A percentile compares a stretch with the other conserved stretches of the same genome.
Conservation (phyloP, 2,888 invertebrate species). For the Heliconius sara region DNA sequence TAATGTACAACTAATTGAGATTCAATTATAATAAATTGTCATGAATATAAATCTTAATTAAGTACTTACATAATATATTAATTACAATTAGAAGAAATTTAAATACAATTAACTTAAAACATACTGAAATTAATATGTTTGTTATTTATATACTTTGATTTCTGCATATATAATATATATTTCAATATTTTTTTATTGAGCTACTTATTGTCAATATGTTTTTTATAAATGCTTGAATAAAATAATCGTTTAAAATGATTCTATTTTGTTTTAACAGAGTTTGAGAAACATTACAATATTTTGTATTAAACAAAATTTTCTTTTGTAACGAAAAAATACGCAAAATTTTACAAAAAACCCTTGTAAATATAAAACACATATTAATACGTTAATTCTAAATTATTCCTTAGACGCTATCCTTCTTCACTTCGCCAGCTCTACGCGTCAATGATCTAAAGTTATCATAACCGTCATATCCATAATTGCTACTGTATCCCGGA, state of each 20-base stretch:
- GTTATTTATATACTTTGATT: too few relatives aligned
- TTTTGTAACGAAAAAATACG: too few relatives aligned
- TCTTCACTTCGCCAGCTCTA: constrained; percentile 62
- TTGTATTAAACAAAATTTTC: too few relatives aligned
- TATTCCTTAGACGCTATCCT: constrained; percentile 5
- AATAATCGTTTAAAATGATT: too few relatives aligned
- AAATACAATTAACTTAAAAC: background rate
- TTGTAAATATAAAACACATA: background rate
- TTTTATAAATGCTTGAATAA: background rate
- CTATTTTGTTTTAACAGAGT: too few relatives aligned
- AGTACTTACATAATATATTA: background rate
- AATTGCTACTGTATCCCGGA: constrained; percentile 60
- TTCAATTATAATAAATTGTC: background rate
- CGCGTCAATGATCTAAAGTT: constrained; percentile 65
- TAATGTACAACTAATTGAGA: constrained; percentile 1
- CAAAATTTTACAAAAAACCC: background rate
- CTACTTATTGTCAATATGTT: background rate
- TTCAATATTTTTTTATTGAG: background rate
- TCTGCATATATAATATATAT: too few relatives aligned
- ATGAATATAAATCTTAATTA: background rate
- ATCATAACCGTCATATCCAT: constrained; percentile 64
- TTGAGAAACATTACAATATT: too few relatives aligned
- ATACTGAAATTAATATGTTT: background rate
- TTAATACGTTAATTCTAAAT: background rate
- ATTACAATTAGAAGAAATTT: background rate